Evolutionary conservation across 1,140 invertebrate genomes (phyloP).

Genomic region (Notospermus geniculatus): DNA sequence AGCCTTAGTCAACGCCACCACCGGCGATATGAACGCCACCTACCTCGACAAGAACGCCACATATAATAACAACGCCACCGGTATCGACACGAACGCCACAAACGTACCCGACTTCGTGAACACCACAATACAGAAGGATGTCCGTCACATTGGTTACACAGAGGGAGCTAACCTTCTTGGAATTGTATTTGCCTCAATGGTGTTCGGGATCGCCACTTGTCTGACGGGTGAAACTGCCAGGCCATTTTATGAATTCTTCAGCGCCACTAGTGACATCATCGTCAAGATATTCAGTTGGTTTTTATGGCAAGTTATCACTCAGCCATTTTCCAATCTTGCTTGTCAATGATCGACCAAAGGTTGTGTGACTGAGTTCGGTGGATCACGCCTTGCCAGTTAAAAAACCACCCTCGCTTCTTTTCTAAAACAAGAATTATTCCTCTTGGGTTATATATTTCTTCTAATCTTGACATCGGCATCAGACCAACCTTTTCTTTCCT

Average conservation of each 20-base stretch:
- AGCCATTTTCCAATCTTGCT: too few relatives aligned
- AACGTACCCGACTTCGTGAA: not conserved
- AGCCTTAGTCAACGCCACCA: not conserved
- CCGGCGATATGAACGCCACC: not conserved
- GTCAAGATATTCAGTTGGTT: conserved; percentile 35
- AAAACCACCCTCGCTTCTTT: too few relatives aligned
- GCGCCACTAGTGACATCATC: conserved; percentile 39
- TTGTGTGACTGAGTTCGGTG: too few relatives aligned
- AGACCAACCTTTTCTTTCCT: not conserved
- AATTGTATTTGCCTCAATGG: conserved; percentile 30
- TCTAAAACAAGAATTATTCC: too few relatives aligned
- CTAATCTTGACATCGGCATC: too few relatives aligned
- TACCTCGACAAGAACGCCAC: not conserved
- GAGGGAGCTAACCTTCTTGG: conserved; percentile 79
- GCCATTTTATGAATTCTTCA: conserved; percentile 38
- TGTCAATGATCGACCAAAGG: too few relatives aligned
- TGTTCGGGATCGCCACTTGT: conserved; percentile 65
- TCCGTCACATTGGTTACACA: conserved; percentile 51
- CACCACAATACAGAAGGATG: not conserved
- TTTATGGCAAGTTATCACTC: conserved; percentile 27
- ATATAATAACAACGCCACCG: too few relatives aligned
- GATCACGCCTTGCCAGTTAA: too few relatives aligned
- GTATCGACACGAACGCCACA: not conserved
- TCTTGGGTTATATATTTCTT: too few relatives aligned
- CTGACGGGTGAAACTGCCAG: conserved; percentile 73